Evolutionary conservation across 2,797 vertebrate genomes (phyloP), one percentile per base, ranked within the genome.

Genomic region (Ciconia nigra): DNA sequence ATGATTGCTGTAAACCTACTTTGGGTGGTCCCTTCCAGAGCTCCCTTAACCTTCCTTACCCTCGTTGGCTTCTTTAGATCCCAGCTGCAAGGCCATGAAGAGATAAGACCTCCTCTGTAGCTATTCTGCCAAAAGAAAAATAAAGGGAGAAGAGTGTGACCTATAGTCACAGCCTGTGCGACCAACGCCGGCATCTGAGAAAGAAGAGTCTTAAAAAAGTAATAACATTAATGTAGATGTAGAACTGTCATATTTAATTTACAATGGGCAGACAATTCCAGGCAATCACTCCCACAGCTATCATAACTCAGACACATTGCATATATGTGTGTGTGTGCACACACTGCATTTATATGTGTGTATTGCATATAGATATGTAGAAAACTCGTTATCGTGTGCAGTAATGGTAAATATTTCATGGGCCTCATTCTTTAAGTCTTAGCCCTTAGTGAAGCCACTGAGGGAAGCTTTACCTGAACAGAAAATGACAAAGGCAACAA

Each of bases 201-300:
- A 89, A 77, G 84, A 89, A 57, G 61, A 88, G 61, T 91, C 88
- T 96, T 94, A 69, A 92, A 94, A 90, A 89, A 95, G 83, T 94
- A 93, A 90, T 93, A 94, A 87, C 94, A 87, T 74, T 90, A 95
- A 95, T 96, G 96, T 83, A 95, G 96, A 95, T 93, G 90, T 96
- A 96, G 93, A 95, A 63, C 90, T 89, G 92, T 93, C 95, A 90
- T 95, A 86, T 96, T 95, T 96, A 93, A 97, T 97, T 96, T 96
- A 97, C 90, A 83, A 51, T 14, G 33, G 71, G 83, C 69, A 94
- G 93, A 93, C 92, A 93, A 93, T 97, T 97, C 92, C 90, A 84
- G 93, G 78, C 83, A 94, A 97, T 97, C 90, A 92, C 96, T 97
- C 93, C 95, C 96, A 90, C 35, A 83, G 96, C 96, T 95, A 69